Percentiles rank a stretch among this genome's conserved stretches.
Conservation (phyloP, 2,113 vertebrate species). For the Prunella himalayana region DNA sequence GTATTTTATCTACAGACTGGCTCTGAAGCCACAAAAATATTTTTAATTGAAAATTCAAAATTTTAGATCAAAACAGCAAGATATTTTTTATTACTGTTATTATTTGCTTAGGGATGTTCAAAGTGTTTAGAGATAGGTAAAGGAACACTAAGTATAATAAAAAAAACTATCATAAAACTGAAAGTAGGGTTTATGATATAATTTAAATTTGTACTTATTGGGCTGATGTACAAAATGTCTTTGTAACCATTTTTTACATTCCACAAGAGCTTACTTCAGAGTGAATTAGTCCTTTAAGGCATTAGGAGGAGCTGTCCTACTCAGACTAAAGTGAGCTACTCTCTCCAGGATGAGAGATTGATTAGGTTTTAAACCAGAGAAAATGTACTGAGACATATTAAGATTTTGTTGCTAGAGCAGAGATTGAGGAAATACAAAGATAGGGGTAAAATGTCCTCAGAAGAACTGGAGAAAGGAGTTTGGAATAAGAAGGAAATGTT, state of each 20-base stretch:
- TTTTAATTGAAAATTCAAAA: neutral
- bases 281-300: neutral
- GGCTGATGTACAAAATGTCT: neutral
- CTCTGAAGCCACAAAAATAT: neutral
- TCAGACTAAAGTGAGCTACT: neutral
- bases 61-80: neutral
- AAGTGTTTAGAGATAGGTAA: neutral
- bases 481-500: neutral
- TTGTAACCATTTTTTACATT: neutral
- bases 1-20: neutral
- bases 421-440: neutral
- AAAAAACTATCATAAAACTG: neutral
- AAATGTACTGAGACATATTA: neutral
- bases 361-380: neutral
- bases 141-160: neutral
- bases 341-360: neutral
- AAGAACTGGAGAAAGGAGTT: neutral
- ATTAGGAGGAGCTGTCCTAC: neutral
- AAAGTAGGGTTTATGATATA: neutral
- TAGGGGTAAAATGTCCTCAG: neutral
- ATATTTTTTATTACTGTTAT: neutral
- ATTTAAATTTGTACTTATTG: neutral
- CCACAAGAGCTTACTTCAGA: neutral
- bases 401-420: neutral
- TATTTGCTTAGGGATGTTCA: neutral